Evolutionary conservation across 2,113 vertebrate species (phyloP), one percentile per base, ranked within the genome.

Genomic region (Tonatia bakeri): DNA sequence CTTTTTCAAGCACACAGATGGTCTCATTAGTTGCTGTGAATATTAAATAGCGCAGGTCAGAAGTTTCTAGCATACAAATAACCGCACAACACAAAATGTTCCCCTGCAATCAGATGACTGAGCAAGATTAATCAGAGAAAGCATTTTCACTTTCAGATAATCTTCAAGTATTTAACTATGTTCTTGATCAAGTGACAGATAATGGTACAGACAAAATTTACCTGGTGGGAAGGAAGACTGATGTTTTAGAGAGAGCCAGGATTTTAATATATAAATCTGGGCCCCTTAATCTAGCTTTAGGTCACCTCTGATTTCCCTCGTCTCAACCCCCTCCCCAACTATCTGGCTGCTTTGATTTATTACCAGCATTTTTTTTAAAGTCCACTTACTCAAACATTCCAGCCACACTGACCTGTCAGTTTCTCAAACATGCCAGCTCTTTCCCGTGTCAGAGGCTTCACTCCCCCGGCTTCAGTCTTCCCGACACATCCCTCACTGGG

Each of bases 1-100:
- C 59, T 90, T 94, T 90, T 93, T 85, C 87, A 94, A 94, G 95
- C 93, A 90, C 94, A 96, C 64, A 93, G 93, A 90, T 59, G 85
- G 50, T 94, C 79, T 89, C 84, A 95, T 92, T 96, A 89, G 65
- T 64, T 93, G 79, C 59, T 85, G n/a, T 70, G 90, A 96, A 91
- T 95, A 95, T 87, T 90, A 94, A 97, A 73, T 88, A 93, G 72
- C 38, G 47, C 56, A 91, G 85, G 69, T 38, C 87, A 84, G 93
- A 82, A 95, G 64, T 96, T 69, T 92, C 94, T n/a, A 95, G 92
- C 83, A 87, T 70, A 14, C 75, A 90, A 94, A 95, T 87, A 81
- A 90, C 43, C 45, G 14, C 43, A 61, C 64, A 4, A 96, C 84
- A 96, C 95, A 95, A 50, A 96, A 97, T 96, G 96, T 97, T 96